phyloP scores from a whole-genome alignment of 2,797 vertebrate species.

The Danio kyathit region DNA sequence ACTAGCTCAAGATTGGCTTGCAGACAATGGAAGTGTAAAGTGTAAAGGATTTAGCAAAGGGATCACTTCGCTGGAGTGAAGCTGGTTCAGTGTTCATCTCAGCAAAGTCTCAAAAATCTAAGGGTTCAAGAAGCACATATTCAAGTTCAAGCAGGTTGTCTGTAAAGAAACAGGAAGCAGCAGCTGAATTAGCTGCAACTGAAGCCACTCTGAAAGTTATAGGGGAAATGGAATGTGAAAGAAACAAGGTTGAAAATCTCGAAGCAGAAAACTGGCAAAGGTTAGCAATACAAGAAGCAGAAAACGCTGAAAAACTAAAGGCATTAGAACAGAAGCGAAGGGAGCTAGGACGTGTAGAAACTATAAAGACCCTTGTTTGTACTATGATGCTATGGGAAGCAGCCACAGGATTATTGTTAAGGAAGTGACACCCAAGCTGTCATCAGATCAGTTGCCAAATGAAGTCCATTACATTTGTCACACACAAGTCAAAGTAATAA shows the following conservation, averaged over 20 bases:
- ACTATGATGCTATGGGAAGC: not conserved
- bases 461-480: not conserved
- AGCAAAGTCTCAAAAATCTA: not conserved
- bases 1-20: not conserved
- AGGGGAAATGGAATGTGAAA: not conserved
- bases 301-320: slow-evolving; percentile 14
- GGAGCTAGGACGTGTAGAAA: slow-evolving; percentile 7
- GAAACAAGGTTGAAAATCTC: not conserved
- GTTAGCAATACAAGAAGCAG: not conserved
- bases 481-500: not conserved
- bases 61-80: slow-evolving; percentile 9
- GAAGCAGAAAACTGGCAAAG: slow-evolving; percentile 7
- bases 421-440: no score
- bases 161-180: not conserved
- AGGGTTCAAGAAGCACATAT: slow-evolving; percentile 54
- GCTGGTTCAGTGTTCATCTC: slow-evolving; percentile 35
- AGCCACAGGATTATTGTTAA: not conserved
- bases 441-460: not conserved
- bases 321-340: not conserved
- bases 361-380: no score
- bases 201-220: not conserved
- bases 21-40: slow-evolving; percentile 24
- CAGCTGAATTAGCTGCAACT: not conserved
- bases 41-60: no score
- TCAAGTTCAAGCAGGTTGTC: not conserved